Evolutionary conservation across 2,113 vertebrate genomes (phyloP).

Genomic region (Pampusana beccarii): DNA sequence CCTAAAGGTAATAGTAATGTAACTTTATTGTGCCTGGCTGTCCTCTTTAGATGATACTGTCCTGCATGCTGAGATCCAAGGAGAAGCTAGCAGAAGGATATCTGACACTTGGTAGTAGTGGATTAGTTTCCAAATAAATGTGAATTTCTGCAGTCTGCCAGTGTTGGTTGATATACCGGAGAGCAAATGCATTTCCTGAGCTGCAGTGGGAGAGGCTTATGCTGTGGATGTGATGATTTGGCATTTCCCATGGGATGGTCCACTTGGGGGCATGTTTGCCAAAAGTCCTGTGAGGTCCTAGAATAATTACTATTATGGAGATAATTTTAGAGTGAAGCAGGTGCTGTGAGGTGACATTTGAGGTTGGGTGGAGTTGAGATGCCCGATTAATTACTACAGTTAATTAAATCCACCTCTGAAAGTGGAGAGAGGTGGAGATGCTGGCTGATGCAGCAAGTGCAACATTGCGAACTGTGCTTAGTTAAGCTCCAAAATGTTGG

Average conservation of each 20-base stretch:
- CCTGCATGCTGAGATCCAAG: not conserved
- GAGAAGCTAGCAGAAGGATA: not conserved
- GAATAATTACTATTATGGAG: not conserved
- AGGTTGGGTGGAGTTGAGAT: constrained; percentile 32
- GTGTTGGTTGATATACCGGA: not conserved
- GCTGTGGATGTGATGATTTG: not conserved
- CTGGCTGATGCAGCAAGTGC: not conserved
- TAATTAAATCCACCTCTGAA: constrained; percentile 35
- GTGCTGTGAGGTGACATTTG: constrained; percentile 6
- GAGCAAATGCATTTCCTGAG: not conserved
- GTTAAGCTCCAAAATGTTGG: not conserved
- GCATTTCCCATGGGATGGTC: not conserved
- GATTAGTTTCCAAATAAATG: not conserved
- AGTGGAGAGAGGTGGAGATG: not conserved
- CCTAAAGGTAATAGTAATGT: not conserved
- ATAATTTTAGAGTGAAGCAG: not conserved
- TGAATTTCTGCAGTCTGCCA: not conserved
- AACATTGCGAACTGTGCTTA: not conserved
- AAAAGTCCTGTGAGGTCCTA: constrained; percentile 7
- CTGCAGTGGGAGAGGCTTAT: not conserved
- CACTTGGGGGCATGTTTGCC: not conserved
- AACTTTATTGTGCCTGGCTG: not conserved
- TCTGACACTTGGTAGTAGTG: not conserved
- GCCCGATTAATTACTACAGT: constrained; percentile 2
- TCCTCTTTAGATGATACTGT: not conserved